Evolutionary conservation across 2,113 vertebrate species (phyloP).

Genomic region (Channa maculata): DNA sequence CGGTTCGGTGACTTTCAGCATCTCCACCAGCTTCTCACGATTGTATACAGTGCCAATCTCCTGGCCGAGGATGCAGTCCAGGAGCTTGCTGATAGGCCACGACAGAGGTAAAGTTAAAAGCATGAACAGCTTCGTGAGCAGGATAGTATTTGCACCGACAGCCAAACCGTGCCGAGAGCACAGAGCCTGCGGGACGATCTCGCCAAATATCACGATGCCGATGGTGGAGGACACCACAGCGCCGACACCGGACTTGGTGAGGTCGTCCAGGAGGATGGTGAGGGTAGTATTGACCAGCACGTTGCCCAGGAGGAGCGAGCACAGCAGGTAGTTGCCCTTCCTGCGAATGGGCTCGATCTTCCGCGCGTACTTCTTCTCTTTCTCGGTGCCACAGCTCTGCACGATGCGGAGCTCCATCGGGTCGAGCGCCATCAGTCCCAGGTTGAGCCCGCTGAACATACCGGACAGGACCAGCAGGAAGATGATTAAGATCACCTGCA

Average conservation of each 20-base stretch:
- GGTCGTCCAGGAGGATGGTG: constrained; percentile 94
- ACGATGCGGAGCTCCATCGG: constrained; percentile 99
- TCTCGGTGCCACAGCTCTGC: constrained; percentile 93
- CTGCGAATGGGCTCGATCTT: constrained; percentile 94
- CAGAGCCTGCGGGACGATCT: constrained; percentile 94
- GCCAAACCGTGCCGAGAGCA: constrained; percentile 96
- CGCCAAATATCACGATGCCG: constrained; percentile 97
- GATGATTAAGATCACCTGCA: constrained; percentile 87
- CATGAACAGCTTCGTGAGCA: constrained; percentile 96
- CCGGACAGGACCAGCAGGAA: constrained; percentile 90
- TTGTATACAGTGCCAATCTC: constrained; percentile 98
- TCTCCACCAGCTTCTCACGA: constrained; percentile 96
- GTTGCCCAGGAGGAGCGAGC: constrained; percentile 94
- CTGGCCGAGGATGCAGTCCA: constrained; percentile 93
- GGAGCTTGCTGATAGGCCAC: constrained; percentile 93
- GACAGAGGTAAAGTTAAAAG: constrained; percentile 93
- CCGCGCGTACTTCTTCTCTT: constrained; percentile 91
- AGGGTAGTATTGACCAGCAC: constrained; percentile 98
- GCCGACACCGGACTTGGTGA: constrained; percentile 89
- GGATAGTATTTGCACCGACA: constrained; percentile 93
- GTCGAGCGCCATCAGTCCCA: constrained; percentile 96
- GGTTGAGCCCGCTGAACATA: constrained; percentile 97
- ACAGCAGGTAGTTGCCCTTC: constrained; percentile 95
- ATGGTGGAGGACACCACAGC: constrained; percentile 92
- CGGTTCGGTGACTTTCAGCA: constrained; percentile 94